These are phyloP conservation scores for Phyllotreta striolata DNA, from an alignment of 2,888 invertebrate genomes.

Conservation along the genomic window DNA sequence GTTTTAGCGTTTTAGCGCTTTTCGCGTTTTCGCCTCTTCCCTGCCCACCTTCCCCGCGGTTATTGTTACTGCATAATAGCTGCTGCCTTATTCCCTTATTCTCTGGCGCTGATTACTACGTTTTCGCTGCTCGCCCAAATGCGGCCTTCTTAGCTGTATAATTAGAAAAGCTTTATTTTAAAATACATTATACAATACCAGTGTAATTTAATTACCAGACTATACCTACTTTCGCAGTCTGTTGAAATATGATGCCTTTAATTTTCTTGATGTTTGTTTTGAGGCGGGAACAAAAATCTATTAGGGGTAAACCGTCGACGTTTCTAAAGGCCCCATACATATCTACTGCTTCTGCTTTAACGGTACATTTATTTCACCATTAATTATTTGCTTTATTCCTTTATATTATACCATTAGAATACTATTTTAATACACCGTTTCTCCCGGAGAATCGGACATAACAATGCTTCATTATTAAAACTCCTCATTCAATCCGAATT, in stretches of 20 bases:
- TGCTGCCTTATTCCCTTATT: constrained; percentile 27
- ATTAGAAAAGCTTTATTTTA: constrained; percentile 40
- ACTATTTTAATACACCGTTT: no score
- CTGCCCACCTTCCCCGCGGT: constrained; percentile 38
- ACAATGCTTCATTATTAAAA: no score
- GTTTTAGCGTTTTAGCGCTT: no score
- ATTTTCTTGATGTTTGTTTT: constrained; percentile 32
- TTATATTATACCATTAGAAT: no score
- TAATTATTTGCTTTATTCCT: no score
- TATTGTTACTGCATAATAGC: constrained; percentile 52
- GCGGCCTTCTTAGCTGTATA: constrained; percentile 38
- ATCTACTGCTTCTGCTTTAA: no score
- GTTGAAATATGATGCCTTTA: constrained; percentile 31
- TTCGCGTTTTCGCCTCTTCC: constrained; percentile 15
- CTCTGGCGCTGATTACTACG: constrained; percentile 28
- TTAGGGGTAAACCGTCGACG: constrained; percentile 15
- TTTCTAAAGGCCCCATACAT: constrained; percentile 8
- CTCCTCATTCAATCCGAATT: no score
- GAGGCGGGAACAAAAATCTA: constrained; percentile 23
- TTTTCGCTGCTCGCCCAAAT: constrained; percentile 34
- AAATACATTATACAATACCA: constrained; percentile 37
- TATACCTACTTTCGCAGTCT: constrained; percentile 30
- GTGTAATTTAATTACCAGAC: constrained; percentile 33
- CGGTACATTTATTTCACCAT: no score
- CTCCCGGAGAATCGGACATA: no score